phyloP scores from a whole-genome alignment of 1,140 invertebrate genomes.

The Papilio glaucus region DNA sequence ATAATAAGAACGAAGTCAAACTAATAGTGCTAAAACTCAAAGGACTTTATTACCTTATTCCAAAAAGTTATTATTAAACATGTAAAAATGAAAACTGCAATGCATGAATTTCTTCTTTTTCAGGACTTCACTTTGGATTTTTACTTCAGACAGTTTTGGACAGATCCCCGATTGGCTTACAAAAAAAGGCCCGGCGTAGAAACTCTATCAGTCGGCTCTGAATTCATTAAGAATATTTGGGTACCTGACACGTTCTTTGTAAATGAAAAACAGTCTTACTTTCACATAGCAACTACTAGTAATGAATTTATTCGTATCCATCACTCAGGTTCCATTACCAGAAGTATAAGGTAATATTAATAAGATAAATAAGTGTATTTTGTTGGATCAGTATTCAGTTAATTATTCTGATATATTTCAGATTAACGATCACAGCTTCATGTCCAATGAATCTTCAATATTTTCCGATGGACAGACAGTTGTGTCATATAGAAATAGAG shows the following conservation, averaged over 20 bases:
- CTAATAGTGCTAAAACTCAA: not conserved
- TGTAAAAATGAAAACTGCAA: constrained; percentile 37
- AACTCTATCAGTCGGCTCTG: constrained; percentile 94
- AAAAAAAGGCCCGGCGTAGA: constrained; percentile 93
- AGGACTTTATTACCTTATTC: not conserved
- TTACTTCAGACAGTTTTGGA: constrained; percentile 99
- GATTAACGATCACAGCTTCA: constrained; percentile 98
- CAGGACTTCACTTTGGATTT: constrained; percentile 99
- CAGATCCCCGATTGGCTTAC: constrained; percentile 96
- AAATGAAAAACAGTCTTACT: constrained; percentile 99
- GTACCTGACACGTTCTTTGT: constrained; percentile 99
- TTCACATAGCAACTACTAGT: constrained; percentile 98
- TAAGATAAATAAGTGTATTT: not conserved
- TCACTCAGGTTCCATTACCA: constrained; percentile 96
- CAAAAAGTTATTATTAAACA: not conserved
- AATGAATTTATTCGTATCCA: constrained; percentile 99
- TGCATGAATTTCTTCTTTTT: constrained; percentile 47
- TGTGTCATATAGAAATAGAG: constrained; percentile 98
- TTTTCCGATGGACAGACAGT: constrained; percentile 98
- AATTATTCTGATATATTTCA: constrained; percentile 81
- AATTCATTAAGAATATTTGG: constrained; percentile 99
- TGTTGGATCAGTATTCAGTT: constrained; percentile 7
- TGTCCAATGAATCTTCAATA: constrained; percentile 99
- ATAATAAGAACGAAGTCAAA: not conserved
- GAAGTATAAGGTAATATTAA: constrained; percentile 95